Evolutionary conservation across 2,888 invertebrate species (phyloP).

Genomic region (Coelinius sp.): DNA sequence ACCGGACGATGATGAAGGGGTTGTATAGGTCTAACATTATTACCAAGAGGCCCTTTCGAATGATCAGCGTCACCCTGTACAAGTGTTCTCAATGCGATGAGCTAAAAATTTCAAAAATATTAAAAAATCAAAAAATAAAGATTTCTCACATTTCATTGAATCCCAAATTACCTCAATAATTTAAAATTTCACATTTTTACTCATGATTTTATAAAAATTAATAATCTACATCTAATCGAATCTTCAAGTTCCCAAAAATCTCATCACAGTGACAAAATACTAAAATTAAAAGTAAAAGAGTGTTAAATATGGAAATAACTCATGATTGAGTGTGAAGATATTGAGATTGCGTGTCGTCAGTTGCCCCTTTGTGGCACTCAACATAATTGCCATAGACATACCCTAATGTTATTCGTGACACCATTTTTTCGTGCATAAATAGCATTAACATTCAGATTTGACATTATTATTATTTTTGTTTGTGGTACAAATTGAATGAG

Average conservation of each 20-base stretch:
- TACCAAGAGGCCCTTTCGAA: slow-evolving; percentile 91
- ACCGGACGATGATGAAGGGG: slow-evolving; percentile 94
- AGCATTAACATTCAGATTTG: neutral
- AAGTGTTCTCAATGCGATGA: slow-evolving; percentile 85
- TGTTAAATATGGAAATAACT: neutral
- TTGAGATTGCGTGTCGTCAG: slow-evolving; percentile 6
- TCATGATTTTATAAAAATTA: neutral
- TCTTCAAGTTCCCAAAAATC: no score
- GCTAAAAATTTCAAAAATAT: slow-evolving; percentile 73
- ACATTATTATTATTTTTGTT: neutral
- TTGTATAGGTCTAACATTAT: slow-evolving; percentile 95
- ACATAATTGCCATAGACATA: slow-evolving; percentile 4
- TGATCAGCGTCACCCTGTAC: slow-evolving; percentile 91
- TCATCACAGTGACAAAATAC: neutral
- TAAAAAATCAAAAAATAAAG: slow-evolving; percentile 1
- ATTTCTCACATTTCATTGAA: no score
- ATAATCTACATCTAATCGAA: neutral
- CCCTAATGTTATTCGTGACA: slow-evolving; percentile 11
- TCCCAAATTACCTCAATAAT: no score
- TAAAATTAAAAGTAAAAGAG: neutral
- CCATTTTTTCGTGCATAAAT: neutral
- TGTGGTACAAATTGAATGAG: neutral
- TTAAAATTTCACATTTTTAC: neutral
- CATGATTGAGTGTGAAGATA: slow-evolving; percentile 14
- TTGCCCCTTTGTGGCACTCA: neutral